Conservation (phyloP, 2,797 vertebrate genomes). For the Hafferia zeledoni region DNA sequence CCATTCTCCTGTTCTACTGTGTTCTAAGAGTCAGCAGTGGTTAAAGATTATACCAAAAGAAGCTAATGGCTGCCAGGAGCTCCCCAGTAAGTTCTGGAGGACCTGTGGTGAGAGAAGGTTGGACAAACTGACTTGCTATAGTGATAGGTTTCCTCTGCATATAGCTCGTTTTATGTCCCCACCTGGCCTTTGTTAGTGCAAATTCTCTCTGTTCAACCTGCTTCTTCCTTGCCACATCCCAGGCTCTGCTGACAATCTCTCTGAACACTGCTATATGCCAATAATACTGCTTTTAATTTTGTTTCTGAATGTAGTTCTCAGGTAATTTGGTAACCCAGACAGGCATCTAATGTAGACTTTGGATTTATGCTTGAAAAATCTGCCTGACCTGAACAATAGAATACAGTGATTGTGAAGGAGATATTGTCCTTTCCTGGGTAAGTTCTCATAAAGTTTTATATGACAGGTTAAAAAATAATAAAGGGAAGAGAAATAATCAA, state of each 20-base stretch:
- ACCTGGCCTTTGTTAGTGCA: neutral
- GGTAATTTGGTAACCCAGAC: neutral
- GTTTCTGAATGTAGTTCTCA: neutral
- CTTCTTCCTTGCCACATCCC: neutral
- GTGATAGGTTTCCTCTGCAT: neutral
- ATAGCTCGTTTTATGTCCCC: neutral
- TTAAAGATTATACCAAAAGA: neutral
- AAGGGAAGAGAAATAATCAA: slow-evolving; percentile 44
- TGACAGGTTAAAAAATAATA: slow-evolving; percentile 45
- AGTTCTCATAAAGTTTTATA: slow-evolving; percentile 49
- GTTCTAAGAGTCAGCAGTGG: neutral
- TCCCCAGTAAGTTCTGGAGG: neutral
- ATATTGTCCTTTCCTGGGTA: slow-evolving; percentile 22
- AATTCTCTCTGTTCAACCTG: neutral
- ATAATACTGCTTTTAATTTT: neutral
- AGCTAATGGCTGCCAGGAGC: neutral
- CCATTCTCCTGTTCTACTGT: neutral
- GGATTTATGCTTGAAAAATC: slow-evolving; percentile 17
- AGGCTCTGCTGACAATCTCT: neutral
- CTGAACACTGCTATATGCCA: neutral
- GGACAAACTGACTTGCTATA: neutral
- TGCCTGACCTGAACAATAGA: neutral
- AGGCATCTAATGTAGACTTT: neutral
- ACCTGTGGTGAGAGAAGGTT: neutral
- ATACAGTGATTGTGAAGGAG: slow-evolving; percentile 24